Conservation (phyloP, 2,888 invertebrate species). For the Campoletis raptor region DNA sequence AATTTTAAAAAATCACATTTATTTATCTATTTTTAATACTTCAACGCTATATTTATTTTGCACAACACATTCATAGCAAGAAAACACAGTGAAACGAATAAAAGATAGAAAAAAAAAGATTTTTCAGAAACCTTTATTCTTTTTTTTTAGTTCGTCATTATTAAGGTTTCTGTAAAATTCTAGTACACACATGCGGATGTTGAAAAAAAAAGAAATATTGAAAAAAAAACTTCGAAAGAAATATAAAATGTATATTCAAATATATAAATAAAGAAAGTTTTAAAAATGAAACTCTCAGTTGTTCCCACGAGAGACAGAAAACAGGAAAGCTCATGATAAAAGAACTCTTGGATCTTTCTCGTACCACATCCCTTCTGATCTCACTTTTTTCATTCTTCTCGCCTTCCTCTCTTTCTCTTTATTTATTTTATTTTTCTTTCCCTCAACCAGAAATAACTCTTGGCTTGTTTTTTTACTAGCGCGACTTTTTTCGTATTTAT, state of each 20-base stretch:
- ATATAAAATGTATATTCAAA: neutral
- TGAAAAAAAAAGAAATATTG: neutral
- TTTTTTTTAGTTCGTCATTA: neutral
- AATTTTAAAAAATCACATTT: too few relatives aligned
- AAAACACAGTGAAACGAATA: neutral
- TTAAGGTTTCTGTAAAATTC: neutral
- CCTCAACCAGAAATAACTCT: neutral
- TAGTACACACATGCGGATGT: neutral
- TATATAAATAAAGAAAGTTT: conserved; percentile 32
- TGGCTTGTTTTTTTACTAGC: conserved; percentile 9
- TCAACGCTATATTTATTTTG: too few relatives aligned
- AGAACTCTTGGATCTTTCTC: conserved; percentile 30
- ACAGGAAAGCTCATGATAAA: conserved; percentile 30
- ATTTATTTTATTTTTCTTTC: conserved; percentile 4
- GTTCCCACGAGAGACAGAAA: conserved; percentile 31
- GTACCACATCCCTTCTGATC: conserved; percentile 24
- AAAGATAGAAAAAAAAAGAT: neutral
- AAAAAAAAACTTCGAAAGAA: neutral
- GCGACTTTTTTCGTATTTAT: conserved; percentile 16
- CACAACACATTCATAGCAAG: too few relatives aligned
- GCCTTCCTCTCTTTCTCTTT: neutral
- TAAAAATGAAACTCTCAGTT: conserved; percentile 40
- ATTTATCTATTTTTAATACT: neutral
- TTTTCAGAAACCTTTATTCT: neutral
- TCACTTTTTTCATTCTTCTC: conserved; percentile 4